Evolutionary conservation across 2,113 vertebrate genomes (phyloP), one percentile per base, ranked within the genome.

Genomic region (Sardina pilchardus): DNA sequence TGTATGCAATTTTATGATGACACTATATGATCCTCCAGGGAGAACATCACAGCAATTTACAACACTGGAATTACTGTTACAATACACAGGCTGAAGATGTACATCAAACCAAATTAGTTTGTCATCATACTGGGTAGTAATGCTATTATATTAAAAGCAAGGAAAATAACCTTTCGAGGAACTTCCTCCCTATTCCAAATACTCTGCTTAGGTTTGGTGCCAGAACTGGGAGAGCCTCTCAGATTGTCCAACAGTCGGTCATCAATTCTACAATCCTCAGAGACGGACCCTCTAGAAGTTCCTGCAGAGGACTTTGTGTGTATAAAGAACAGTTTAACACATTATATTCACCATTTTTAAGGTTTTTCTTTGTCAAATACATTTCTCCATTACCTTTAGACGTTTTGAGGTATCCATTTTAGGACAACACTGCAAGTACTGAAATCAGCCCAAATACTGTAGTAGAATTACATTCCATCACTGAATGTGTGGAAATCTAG

Each of bases 181-280:
- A 78, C 71, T 5, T 78, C 71, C 4, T 78, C 16, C 71, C 71
- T 78, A 78, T 78, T 14, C 71, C 71, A 78, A 78, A 78, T 36
- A 16, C 34, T 78, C 34, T 36, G 71, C 34, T 16, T 78, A 36
- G 34, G 71, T 16, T 78, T 78, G 71, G 3, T 78, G 71, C 30
- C 71, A 16, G 34, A 78, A 78, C 16, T 78, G 2, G 30, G 10
- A 67, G 63, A 17, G 4, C 16, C 71, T 2, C 26, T 36, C 0
- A 17, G 30, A 2, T 34, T 78, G 34, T 36, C 71, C 10, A 78
- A 16, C 71, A 78, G 10, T 78, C 26, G 36, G 71, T 0, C 30
- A 17, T 78, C 71, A 12, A 14, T 17, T 34, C 34, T 78, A 16
- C 71, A 78, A 39, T 78, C 26, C 71, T 67, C 63, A 30, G 26